Evolutionary conservation across 2,888 invertebrate genomes (phyloP).

Genomic region (Scaptomyza parva): DNA sequence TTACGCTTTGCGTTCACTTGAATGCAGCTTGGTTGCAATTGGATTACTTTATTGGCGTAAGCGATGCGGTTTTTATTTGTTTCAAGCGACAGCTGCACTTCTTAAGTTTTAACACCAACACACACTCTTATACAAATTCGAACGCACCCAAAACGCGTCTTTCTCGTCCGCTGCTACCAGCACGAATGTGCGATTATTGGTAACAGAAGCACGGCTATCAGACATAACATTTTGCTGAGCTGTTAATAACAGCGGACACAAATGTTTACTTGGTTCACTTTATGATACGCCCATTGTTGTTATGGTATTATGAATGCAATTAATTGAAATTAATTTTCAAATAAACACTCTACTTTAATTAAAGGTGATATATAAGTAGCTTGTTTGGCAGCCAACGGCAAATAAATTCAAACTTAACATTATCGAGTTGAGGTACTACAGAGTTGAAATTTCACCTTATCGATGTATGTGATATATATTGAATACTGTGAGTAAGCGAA

Average conservation of each 20-base stretch:
- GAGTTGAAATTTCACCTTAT: neutral
- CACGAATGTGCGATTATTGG: conserved; percentile 52
- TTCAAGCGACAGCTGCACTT: conserved; percentile 74
- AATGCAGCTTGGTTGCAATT: conserved; percentile 32
- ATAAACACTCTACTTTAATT: neutral
- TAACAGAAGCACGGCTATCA: conserved; percentile 18
- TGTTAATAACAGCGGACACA: conserved; percentile 44
- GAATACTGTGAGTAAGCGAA: neutral
- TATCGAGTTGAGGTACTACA: neutral
- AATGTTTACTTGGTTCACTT: neutral
- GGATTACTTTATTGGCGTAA: conserved; percentile 26
- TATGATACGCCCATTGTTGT: neutral
- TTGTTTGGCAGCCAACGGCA: neutral
- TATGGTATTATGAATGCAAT: neutral
- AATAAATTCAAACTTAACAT: conserved; percentile 42
- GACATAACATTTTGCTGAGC: conserved; percentile 26
- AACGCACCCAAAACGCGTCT: conserved; percentile 67
- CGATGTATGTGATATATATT: conserved; percentile 21
- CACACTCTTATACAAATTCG: conserved; percentile 32
- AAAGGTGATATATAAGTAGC: neutral
- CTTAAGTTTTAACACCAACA: conserved; percentile 52
- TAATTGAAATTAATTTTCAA: neutral
- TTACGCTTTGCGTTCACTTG: conserved; percentile 20
- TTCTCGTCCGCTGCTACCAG: conserved; percentile 63
- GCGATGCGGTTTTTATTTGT: conserved; percentile 64